Evolutionary conservation across 2,797 vertebrate genomes (phyloP), one percentile per base, ranked within the genome.

Genomic region (Champsocephalus esox): DNA sequence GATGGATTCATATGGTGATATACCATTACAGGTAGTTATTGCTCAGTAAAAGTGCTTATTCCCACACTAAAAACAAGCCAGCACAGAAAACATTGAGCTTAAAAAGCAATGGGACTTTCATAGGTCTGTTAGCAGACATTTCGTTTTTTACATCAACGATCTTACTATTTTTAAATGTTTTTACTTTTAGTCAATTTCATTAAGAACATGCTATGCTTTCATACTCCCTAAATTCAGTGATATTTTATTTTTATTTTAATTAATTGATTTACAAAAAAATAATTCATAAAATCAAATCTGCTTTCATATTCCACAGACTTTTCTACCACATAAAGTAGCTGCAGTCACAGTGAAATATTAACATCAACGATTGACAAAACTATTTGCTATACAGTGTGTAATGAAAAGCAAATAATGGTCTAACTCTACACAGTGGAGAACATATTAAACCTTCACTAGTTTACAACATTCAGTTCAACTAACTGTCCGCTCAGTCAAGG

Each of bases 401-500:
- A 49, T 70, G 32, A 62, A 75, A 66, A 38, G 10, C 32, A 66
- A 65, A 61, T 44, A 49, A 21, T 19, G 28, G 21, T 52, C 41
- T 50, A 44, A 62, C 48, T 16, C 2, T 32, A n/a, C 41, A 52
- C 24, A 66, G 51, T 60, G 61, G 16, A 19, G 52, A 63, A 19
- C 38, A 57, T 34, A 51, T 75, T 66, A 66, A 70, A 55, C 45
- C 46, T 60, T 69, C 24, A 34, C 52, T 14, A 5, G 51, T 73
- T 77, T 74, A 80, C 62, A 77, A 52, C 48, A 57, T 24, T 50
- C 67, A 58, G 45, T 73, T 61, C 73, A 80, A 83, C 44, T 77
- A 70, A 65, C 55, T 10, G 43, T 58, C 70, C 12, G 38, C 48
- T 63, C 49, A 59, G 71, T 60, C 63, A 56, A 46, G 21, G 74